Percentiles rank a stretch among this genome's conserved stretches.
Conservation (phyloP, 2,113 vertebrate species). For the Psilopsiagon aurifrons region DNA sequence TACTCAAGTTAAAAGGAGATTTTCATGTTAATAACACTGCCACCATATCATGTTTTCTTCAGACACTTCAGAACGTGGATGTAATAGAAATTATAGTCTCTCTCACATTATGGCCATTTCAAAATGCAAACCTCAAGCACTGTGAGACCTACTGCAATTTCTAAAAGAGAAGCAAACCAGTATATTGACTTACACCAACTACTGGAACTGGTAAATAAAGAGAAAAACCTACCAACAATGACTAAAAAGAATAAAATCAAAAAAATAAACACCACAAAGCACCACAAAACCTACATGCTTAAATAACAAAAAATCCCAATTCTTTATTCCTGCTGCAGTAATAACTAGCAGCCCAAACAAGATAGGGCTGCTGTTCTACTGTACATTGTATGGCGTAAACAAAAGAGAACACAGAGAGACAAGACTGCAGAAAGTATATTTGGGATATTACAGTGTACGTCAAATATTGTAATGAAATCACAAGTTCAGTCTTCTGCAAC, state of each 20-base stretch:
- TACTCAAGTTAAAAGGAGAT: constrained; percentile 18
- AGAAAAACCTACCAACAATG: background rate
- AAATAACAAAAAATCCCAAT: background rate
- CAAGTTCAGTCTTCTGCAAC: background rate
- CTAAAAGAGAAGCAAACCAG: background rate
- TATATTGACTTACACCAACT: background rate
- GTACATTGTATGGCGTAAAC: background rate
- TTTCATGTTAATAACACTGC: constrained; percentile 34
- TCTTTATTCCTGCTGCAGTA: background rate
- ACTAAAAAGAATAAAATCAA: background rate
- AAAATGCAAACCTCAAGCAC: background rate
- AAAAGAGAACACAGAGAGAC: background rate
- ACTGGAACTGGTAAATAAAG: background rate
- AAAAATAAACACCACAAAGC: background rate
- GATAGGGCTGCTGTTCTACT: background rate
- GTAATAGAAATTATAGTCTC: constrained; percentile 23
- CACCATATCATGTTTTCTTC: background rate
- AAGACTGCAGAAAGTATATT: background rate
- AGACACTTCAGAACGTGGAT: constrained; percentile 29
- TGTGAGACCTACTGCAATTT: background rate
- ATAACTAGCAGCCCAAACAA: background rate
- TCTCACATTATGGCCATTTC: background rate
- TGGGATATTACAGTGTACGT: background rate
- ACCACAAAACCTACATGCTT: background rate
- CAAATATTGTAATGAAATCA: background rate